Evolutionary conservation across 1,140 invertebrate genomes (phyloP).

Genomic region (Ceratosolen fusciceps): DNA sequence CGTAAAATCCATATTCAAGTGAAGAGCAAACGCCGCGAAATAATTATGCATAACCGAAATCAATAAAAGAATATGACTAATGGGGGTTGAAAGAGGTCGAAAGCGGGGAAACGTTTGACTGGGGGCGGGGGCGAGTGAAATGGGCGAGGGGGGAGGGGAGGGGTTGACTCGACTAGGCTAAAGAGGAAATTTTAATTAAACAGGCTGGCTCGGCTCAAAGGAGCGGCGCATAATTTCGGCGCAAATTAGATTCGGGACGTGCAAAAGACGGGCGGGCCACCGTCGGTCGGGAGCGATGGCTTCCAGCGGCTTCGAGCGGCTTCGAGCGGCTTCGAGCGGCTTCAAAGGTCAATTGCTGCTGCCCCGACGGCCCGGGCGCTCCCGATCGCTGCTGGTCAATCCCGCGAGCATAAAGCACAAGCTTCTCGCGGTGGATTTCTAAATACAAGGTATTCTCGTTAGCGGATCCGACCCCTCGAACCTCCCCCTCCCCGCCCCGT

Average conservation of each 20-base stretch:
- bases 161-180: neutral
- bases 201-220: neutral
- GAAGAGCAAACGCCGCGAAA: neutral
- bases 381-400: conserved; percentile 40
- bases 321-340: conserved; percentile 13
- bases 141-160: too few relatives aligned
- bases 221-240: conserved; percentile 14
- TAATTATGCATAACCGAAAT: neutral
- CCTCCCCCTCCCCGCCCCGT: too few relatives aligned
- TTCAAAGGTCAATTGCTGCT: conserved; percentile 35
- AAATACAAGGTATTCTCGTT: conserved; percentile 13
- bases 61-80: neutral
- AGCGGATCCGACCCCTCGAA: too few relatives aligned
- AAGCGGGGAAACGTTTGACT: too few relatives aligned
- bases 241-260: conserved; percentile 19
- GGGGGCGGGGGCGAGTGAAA: too few relatives aligned
- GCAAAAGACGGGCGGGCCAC: conserved; percentile 5
- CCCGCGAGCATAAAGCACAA: conserved; percentile 6
- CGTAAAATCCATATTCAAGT: too few relatives aligned
- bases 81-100: neutral
- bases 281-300: too few relatives aligned
- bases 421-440: neutral
- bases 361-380: neutral
- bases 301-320: conserved; percentile 1
- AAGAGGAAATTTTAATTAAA: conserved; percentile 20